phyloP scores from a whole-genome alignment of 2,113 vertebrate species.

The Nerophis ophidion region DNA sequence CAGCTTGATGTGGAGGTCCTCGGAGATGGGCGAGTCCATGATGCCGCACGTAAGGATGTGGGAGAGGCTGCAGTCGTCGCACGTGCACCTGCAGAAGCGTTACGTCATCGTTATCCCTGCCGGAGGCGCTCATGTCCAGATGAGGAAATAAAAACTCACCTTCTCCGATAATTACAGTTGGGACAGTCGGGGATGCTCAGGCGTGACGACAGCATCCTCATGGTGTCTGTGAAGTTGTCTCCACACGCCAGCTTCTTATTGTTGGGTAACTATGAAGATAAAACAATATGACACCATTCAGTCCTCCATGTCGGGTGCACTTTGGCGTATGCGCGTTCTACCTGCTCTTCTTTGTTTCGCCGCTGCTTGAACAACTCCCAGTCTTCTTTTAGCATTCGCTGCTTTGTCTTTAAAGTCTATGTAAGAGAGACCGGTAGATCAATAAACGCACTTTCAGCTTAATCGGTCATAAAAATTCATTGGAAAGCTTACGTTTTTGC shows the following conservation, averaged over 20 bases:
- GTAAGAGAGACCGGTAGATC: constrained; percentile 10
- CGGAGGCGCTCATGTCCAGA: no score
- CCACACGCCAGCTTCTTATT: constrained; percentile 82
- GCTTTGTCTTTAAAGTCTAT: constrained; percentile 88
- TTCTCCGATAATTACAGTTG: constrained; percentile 93
- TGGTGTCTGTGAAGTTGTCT: constrained; percentile 92
- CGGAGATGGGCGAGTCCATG: constrained; percentile 89
- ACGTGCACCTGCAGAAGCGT: constrained; percentile 81
- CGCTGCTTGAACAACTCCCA: constrained; percentile 95
- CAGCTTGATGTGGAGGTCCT: constrained; percentile 87
- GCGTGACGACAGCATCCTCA: constrained; percentile 91
- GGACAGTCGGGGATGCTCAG: constrained; percentile 94
- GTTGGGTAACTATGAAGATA: constrained; percentile 75
- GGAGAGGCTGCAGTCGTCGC: constrained; percentile 97
- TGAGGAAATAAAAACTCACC: constrained; percentile 67
- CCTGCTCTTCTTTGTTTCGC: constrained; percentile 91
- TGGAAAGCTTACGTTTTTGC: constrained; percentile 69
- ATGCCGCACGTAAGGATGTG: constrained; percentile 97
- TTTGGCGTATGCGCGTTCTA: constrained; percentile 35
- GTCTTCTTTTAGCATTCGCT: constrained; percentile 88
- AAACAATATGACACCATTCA: neutral
- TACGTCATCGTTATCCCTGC: no score
- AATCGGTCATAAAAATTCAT: no score
- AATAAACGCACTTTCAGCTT: neutral
- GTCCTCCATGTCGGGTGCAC: neutral